These are phyloP conservation scores for Smithornis capensis DNA, from an alignment of 2,113 vertebrate genomes.

Conservation along the genomic window DNA sequence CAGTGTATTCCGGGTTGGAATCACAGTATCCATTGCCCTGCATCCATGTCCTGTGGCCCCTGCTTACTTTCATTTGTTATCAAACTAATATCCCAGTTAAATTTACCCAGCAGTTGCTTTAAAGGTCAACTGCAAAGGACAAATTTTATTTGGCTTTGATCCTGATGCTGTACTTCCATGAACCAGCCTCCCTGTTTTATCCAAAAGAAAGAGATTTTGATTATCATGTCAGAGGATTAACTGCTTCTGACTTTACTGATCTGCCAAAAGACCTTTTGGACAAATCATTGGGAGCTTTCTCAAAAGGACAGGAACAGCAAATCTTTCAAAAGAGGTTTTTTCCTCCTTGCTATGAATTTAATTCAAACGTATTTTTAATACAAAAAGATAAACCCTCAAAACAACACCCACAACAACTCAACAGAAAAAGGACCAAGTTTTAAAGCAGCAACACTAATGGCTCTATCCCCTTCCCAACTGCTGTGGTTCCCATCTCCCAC, in stretches of 20 bases:
- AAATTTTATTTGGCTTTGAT: constrained; percentile 21
- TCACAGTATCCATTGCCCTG: not conserved
- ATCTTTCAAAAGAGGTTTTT: not conserved
- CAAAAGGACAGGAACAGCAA: not conserved
- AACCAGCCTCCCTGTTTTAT: not conserved
- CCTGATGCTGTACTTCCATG: not conserved
- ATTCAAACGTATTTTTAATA: not conserved
- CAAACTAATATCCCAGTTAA: constrained; percentile 14
- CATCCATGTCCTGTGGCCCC: not conserved
- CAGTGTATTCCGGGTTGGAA: not conserved
- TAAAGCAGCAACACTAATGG: not conserved
- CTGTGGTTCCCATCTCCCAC: not conserved
- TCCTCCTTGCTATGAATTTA: not conserved
- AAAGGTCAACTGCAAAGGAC: constrained; percentile 55
- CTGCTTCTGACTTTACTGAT: not conserved
- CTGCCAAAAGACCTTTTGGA: constrained; percentile 1
- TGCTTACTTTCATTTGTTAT: not conserved
- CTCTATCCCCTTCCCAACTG: not conserved
- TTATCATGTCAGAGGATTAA: constrained; percentile 33
- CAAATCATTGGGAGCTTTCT: not conserved
- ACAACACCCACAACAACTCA: not conserved
- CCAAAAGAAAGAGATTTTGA: constrained; percentile 18
- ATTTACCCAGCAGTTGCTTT: constrained; percentile 13
- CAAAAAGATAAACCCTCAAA: not conserved
- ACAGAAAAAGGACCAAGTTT: not conserved